phyloP scores from a whole-genome alignment of 2,888 invertebrate species.

The Dryomyza anilis region DNA sequence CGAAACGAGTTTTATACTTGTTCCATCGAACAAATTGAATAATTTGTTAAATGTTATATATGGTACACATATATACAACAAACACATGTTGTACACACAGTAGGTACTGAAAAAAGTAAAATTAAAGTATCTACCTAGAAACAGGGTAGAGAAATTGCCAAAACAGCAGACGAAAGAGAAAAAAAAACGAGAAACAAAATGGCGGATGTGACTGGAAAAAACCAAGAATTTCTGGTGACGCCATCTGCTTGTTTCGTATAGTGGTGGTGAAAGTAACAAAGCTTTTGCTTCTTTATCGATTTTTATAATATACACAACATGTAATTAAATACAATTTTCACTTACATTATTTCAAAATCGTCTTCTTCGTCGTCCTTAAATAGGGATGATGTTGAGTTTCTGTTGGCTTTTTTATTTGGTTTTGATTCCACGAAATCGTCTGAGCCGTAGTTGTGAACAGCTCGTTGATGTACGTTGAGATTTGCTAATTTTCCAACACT shows the following conservation, averaged over 20 bases:
- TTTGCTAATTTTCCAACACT: slow-evolving; percentile 13
- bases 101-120: too few relatives aligned
- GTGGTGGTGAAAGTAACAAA: slow-evolving; percentile 8
- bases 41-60: too few relatives aligned
- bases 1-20: too few relatives aligned
- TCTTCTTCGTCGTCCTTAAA: slow-evolving; percentile 48
- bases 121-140: slow-evolving; percentile 6
- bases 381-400: slow-evolving; percentile 38
- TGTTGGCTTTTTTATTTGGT: slow-evolving; percentile 37
- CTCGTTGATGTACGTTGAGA: slow-evolving; percentile 23
- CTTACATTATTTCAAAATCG: slow-evolving; percentile 53
- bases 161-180: background rate
- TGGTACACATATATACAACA: too few relatives aligned
- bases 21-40: too few relatives aligned
- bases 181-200: slow-evolving; percentile 40
- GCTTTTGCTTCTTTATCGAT: background rate
- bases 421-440: slow-evolving; percentile 37
- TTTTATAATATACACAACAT: background rate
- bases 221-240: background rate
- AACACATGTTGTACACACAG: too few relatives aligned
- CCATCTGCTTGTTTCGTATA: background rate
- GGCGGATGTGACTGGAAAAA: slow-evolving; percentile 40
- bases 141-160: slow-evolving; percentile 13
- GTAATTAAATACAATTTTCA: slow-evolving; percentile 29
- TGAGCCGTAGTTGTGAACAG: slow-evolving; percentile 30